phyloP scores from a whole-genome alignment of 2,113 vertebrate species.

The Solea senegalensis region DNA sequence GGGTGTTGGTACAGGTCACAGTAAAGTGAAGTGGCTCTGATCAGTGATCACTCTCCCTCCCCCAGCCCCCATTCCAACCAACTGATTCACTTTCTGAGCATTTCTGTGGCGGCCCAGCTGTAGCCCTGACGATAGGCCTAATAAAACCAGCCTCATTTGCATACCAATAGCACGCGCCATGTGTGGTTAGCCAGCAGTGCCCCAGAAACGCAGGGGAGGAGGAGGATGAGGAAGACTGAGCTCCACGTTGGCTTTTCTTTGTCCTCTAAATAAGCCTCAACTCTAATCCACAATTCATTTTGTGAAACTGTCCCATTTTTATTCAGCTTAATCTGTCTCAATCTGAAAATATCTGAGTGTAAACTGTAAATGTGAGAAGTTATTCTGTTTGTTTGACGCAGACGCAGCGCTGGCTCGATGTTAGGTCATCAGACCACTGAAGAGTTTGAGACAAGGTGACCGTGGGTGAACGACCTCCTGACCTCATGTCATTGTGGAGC shows the following conservation, averaged over 20 bases:
- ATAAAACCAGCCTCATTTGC: slow-evolving; percentile 81
- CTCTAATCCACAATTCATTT: slow-evolving; percentile 65
- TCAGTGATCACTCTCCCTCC: slow-evolving; percentile 28
- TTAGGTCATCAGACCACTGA: slow-evolving; percentile 34
- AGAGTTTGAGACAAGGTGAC: slow-evolving; percentile 47
- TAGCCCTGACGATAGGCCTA: slow-evolving; percentile 84
- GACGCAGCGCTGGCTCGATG: slow-evolving; percentile 20
- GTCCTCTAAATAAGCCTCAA: slow-evolving; percentile 58
- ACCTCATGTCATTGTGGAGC: slow-evolving; percentile 53
- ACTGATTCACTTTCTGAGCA: slow-evolving; percentile 79
- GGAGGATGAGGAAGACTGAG: slow-evolving; percentile 60
- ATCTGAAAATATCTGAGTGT: background rate
- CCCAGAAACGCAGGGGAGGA: slow-evolving; percentile 64
- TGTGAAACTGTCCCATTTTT: slow-evolving; percentile 51
- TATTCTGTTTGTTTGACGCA: background rate
- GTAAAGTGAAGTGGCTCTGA: slow-evolving; percentile 41
- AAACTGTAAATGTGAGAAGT: background rate
- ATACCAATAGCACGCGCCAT: slow-evolving; percentile 82
- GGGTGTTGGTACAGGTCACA: slow-evolving; percentile 22
- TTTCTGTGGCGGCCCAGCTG: slow-evolving; percentile 82
- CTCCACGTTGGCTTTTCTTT: slow-evolving; percentile 65
- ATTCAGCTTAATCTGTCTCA: slow-evolving; percentile 44
- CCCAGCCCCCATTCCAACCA: slow-evolving; percentile 58
- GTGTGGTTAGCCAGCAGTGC: slow-evolving; percentile 75
- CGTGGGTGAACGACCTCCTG: slow-evolving; percentile 53